phyloP scores from a whole-genome alignment of 2,797 vertebrate genomes.

The Helarctos malayanus region DNA sequence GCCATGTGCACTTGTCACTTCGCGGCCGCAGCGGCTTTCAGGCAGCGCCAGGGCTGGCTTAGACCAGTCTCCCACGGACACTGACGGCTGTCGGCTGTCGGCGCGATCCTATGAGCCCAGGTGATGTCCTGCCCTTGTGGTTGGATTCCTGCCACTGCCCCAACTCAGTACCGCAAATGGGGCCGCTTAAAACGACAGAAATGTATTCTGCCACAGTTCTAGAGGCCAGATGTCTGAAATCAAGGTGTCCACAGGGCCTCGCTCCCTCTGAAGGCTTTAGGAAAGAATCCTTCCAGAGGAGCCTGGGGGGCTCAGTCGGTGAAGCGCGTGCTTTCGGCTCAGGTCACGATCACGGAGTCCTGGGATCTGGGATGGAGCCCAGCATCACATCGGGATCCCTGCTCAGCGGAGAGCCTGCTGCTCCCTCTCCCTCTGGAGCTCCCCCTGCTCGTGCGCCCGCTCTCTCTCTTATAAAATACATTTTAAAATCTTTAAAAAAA shows the following conservation, averaged over 20 bases:
- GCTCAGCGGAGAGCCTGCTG: background rate
- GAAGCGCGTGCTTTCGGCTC: background rate
- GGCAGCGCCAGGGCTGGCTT: accelerated
- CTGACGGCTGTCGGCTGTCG: background rate
- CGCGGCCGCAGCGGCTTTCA: accelerated
- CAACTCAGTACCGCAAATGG: background rate
- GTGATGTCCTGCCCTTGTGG: background rate
- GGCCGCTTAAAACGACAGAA: background rate
- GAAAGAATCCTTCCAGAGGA: background rate
- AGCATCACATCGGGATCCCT: background rate
- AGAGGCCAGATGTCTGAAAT: background rate
- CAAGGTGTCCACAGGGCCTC: background rate
- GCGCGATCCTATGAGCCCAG: background rate
- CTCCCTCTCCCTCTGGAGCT: background rate
- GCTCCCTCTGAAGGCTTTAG: background rate
- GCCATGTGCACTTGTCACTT: accelerated
- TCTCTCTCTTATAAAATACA: background rate
- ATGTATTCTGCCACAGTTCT: background rate
- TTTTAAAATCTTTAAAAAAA: background rate
- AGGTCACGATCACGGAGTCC: background rate
- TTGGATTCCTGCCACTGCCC: background rate
- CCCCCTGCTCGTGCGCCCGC: accelerated
- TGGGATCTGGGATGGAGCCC: background rate
- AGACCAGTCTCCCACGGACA: background rate
- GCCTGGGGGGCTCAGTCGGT: background rate